Percentiles rank a stretch among this genome's conserved stretches.
phyloP scores from a whole-genome alignment of 2,113 vertebrate genomes.

The Macquaria ambigua region DNA sequence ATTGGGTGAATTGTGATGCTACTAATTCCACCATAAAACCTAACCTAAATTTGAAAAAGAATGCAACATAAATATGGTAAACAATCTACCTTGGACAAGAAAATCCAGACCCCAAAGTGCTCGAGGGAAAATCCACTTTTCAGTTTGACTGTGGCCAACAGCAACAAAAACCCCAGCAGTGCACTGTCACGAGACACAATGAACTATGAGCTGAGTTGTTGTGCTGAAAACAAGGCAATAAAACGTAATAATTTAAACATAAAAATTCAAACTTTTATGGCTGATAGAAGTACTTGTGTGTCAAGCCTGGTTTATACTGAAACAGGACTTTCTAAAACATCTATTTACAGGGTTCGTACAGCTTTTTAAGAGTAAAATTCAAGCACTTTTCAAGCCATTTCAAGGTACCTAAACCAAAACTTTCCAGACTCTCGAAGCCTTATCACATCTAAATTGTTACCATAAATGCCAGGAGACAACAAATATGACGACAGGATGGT shows the following conservation, averaged over 20 bases:
- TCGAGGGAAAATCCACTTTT: conserved; percentile 85
- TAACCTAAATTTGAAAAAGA: neutral
- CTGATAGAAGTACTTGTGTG: neutral
- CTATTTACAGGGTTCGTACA: too few relatives aligned
- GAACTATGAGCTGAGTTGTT: neutral
- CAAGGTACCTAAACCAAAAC: too few relatives aligned
- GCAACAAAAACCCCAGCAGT: conserved; percentile 91
- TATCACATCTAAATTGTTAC: too few relatives aligned
- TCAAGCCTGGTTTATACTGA: neutral
- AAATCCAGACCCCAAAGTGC: conserved; percentile 89
- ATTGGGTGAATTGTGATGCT: neutral
- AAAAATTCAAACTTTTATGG: neutral
- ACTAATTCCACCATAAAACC: neutral
- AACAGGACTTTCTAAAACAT: neutral
- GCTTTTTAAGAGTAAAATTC: too few relatives aligned
- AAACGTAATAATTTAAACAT: neutral
- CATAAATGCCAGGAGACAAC: too few relatives aligned
- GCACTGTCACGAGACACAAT: conserved; percentile 83
- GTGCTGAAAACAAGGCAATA: neutral
- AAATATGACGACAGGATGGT: too few relatives aligned
- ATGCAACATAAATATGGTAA: neutral
- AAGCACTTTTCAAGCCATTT: too few relatives aligned
- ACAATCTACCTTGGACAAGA: conserved; percentile 92
- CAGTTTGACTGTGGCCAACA: conserved; percentile 89
- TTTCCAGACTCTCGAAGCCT: too few relatives aligned